These are phyloP conservation scores for Prochilodus magdalenae DNA, from an alignment of 2,113 vertebrate species.

Conservation along the genomic window DNA sequence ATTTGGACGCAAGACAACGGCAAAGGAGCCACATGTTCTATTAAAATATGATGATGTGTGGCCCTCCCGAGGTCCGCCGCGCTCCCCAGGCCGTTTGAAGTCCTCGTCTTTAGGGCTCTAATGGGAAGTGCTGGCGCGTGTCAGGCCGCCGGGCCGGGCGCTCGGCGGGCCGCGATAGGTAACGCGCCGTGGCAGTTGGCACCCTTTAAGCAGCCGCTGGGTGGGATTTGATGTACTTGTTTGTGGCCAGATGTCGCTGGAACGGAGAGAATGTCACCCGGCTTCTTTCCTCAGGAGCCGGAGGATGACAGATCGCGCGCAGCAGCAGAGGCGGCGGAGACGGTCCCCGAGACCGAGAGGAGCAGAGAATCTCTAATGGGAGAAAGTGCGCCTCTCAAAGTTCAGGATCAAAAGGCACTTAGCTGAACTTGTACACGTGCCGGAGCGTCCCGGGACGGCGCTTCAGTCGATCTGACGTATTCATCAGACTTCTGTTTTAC, in stretches of 20 bases:
- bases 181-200: constrained; percentile 66
- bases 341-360: not conserved
- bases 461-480: not conserved
- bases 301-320: constrained; percentile 29
- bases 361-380: not conserved
- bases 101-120: constrained; percentile 76
- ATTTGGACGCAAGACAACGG: constrained; percentile 69
- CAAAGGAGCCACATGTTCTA: constrained; percentile 72
- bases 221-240: constrained; percentile 66
- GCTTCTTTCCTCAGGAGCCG: constrained; percentile 66
- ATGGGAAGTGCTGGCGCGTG: constrained; percentile 65
- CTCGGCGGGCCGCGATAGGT: constrained; percentile 38
- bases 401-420: not conserved
- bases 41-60: constrained; percentile 79
- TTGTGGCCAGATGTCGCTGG: constrained; percentile 71
- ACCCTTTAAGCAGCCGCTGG: constrained; percentile 61
- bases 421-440: not conserved
- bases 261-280: constrained; percentile 56
- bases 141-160: constrained; percentile 49
- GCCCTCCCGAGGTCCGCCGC: constrained; percentile 52
- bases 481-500: too few relatives aligned
- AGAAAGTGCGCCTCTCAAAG: not conserved
- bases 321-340: constrained; percentile 53
- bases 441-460: too few relatives aligned
- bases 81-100: constrained; percentile 68